These are phyloP conservation scores for Idaea straminata DNA, from an alignment of 2,888 invertebrate genomes.

Conservation along the genomic window DNA sequence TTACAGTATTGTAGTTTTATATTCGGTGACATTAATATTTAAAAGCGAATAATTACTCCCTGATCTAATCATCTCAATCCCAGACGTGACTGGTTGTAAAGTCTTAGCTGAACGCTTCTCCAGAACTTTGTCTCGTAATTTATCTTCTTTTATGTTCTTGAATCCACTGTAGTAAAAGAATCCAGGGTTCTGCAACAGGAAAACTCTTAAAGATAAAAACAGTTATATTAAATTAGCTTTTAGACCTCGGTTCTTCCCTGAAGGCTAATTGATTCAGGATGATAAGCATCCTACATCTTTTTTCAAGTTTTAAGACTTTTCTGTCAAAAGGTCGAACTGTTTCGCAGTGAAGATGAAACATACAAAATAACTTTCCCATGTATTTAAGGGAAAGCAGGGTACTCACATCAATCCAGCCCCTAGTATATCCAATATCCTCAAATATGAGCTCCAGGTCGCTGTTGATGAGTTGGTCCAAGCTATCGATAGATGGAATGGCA, in stretches of 20 bases:
- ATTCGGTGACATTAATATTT: neutral
- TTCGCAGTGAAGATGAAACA: neutral
- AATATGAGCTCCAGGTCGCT: constrained; percentile 75
- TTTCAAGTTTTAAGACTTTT: neutral
- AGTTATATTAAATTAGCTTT: too few relatives aligned
- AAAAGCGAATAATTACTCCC: constrained; percentile 43
- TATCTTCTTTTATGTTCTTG: constrained; percentile 60
- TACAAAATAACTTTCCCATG: neutral
- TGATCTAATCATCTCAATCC: constrained; percentile 53
- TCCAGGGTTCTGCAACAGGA: constrained; percentile 52
- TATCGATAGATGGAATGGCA: constrained; percentile 64
- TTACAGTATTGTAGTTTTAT: too few relatives aligned
- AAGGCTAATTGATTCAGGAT: too few relatives aligned
- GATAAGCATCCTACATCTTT: too few relatives aligned
- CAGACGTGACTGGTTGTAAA: constrained; percentile 46
- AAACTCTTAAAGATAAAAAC: neutral
- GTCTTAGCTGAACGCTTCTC: constrained; percentile 45
- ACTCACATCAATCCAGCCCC: constrained; percentile 66
- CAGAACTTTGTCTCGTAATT: constrained; percentile 49
- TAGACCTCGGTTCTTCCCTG: too few relatives aligned
- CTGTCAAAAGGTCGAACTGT: too few relatives aligned
- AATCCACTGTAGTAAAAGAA: constrained; percentile 67
- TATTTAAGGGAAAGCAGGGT: neutral
- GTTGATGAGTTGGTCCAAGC: constrained; percentile 69
- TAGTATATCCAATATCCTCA: constrained; percentile 74